Base-by-base conservation (phyloP, 2,797 vertebrate species). In the Jordanella pulchra region DNA sequence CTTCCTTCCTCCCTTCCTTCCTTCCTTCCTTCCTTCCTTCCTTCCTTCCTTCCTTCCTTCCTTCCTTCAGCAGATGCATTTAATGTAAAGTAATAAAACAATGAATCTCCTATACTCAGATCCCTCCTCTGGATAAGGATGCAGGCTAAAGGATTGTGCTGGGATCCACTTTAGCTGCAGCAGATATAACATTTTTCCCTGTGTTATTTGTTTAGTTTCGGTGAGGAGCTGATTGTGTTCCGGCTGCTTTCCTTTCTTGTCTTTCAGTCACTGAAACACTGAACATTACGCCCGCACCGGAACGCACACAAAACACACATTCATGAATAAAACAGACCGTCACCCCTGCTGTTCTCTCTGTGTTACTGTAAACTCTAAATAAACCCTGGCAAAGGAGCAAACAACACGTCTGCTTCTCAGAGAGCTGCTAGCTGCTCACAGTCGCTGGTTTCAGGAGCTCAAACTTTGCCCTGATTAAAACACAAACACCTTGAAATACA, bases 31-130 rank as follows among this genome's bases (percentile, higher is more conserved):
- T 63, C n/a, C n/a, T 53, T 80, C 56, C 56, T 61, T 71, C 72
- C 58, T 44, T 71, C 64, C 53, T 76, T 77, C 68, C 25, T 61
- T 73, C 70, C 32, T 67, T 71, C 47, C 47, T 63, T 67, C 55
- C n/a, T 28, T 56, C 42, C 64, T 48, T 65, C 30, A 1, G 45
- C 80, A 84, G 77, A 88, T 77, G 75, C 70, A 84, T 84, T 72
- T 79, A 87, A 87, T 83, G 75, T 81, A 81, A 83, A 79, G 67
- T 79, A 87, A 88, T 86, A 78, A 85, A 78, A 83, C 48, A 55
- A 48, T 72, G 67, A 85, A 80, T 79, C 78, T 73, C 48, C 63
- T 27, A 61, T 56, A 30, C 39, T 54, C 69, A 70, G 44, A 75
- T 76, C 83, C 30, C 68, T 32, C 50, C 72, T 14, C 72, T 82